Evolutionary conservation across 2,113 vertebrate species (phyloP).

Genomic region (Entelurus aequoreus): DNA sequence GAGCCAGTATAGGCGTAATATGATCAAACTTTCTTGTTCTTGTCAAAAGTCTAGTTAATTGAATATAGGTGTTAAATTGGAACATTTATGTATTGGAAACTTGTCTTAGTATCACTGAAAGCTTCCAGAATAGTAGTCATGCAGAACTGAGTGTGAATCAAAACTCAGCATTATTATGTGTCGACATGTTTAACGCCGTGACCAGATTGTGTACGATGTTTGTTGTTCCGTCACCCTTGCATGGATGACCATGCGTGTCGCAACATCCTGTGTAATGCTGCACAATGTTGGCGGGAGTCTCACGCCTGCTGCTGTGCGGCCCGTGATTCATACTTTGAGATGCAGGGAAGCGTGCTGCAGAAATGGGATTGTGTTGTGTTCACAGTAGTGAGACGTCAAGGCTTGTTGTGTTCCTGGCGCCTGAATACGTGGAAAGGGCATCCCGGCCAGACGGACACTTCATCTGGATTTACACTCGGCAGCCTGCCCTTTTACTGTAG

Average conservation of each 20-base stretch:
- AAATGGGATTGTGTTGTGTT: slow-evolving; percentile 14
- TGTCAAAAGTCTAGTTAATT: too few relatives aligned
- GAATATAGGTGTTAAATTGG: too few relatives aligned
- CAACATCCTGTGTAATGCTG: slow-evolving; percentile 1
- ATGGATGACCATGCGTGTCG: not conserved
- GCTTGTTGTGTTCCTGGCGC: slow-evolving; percentile 13
- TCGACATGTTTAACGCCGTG: too few relatives aligned
- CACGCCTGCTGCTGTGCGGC: not conserved
- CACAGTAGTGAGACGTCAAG: slow-evolving; percentile 17
- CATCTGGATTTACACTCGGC: slow-evolving; percentile 1
- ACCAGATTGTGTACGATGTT: too few relatives aligned
- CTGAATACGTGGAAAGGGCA: slow-evolving; percentile 14
- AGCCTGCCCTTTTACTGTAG: too few relatives aligned
- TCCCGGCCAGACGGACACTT: not conserved
- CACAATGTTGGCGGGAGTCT: slow-evolving; percentile 4
- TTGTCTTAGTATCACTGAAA: too few relatives aligned
- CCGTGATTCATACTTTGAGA: slow-evolving; percentile 14
- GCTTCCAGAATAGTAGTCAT: too few relatives aligned
- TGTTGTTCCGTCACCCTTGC: not conserved
- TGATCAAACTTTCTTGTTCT: too few relatives aligned
- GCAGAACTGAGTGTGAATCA: too few relatives aligned
- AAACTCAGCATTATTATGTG: too few relatives aligned
- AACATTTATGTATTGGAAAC: too few relatives aligned
- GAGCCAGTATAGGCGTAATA: too few relatives aligned
- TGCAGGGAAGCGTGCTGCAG: slow-evolving; percentile 12